phyloP scores from a whole-genome alignment of 2,888 invertebrate genomes.

The Strigamia maritima region DNA sequence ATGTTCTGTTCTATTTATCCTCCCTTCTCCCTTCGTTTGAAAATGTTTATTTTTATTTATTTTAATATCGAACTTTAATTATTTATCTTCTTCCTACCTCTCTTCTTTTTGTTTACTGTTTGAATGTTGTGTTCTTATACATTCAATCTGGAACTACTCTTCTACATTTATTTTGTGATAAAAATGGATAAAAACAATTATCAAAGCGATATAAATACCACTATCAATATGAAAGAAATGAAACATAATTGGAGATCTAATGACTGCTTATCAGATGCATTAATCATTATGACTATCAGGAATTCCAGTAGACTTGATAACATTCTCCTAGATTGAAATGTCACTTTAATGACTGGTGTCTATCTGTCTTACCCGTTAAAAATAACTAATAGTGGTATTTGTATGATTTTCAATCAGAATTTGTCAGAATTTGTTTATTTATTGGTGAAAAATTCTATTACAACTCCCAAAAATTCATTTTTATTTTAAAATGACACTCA shows the following conservation, averaged over 20 bases:
- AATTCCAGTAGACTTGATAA: no score
- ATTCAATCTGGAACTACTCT: not conserved
- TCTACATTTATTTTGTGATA: not conserved
- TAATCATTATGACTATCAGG: no score
- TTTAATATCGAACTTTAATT: not conserved
- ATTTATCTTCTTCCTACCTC: not conserved
- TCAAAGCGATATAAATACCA: no score
- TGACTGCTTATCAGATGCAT: no score
- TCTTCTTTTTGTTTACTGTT: not conserved
- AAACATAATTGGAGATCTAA: no score
- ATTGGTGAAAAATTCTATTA: not conserved
- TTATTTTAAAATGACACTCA: not conserved
- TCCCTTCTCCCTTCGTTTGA: constrained; percentile 29
- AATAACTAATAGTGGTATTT: no score
- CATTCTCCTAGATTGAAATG: no score
- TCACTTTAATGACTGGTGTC: no score
- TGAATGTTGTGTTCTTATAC: not conserved
- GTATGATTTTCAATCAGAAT: no score
- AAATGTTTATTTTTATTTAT: constrained; percentile 35
- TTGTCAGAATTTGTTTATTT: no score
- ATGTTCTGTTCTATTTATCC: not conserved
- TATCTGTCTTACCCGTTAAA: no score
- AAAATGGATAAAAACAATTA: not conserved
- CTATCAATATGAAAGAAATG: no score
- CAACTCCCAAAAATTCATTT: not conserved